phyloP scores from a whole-genome alignment of 2,888 invertebrate genomes.

The Byasa hedistus region DNA sequence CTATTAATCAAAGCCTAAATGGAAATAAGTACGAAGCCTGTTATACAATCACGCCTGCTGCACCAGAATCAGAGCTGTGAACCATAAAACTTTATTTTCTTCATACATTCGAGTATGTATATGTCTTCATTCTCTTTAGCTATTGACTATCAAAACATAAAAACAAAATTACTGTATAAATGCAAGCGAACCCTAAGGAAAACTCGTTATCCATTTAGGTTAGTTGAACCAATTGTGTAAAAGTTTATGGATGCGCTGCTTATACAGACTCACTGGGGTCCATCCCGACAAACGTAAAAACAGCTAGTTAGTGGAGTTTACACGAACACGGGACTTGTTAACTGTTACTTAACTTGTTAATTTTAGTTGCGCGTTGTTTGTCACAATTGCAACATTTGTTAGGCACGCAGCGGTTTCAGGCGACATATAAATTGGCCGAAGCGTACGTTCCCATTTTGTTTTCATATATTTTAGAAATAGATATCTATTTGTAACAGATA shows the following conservation, averaged over 20 bases:
- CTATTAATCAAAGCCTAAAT: too few species aligned
- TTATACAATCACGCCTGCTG: too few species aligned
- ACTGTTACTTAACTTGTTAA: conserved; percentile 74
- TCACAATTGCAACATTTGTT: conserved; percentile 55
- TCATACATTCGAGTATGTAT: too few species aligned
- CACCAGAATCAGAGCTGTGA: too few species aligned
- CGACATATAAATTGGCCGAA: conserved; percentile 6
- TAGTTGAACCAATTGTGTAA: conserved; percentile 39
- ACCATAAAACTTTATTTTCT: too few species aligned
- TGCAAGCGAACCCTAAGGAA: conserved; percentile 25
- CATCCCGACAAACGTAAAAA: conserved; percentile 51
- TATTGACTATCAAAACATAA: too few species aligned
- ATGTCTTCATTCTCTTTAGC: too few species aligned
- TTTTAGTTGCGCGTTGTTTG: conserved; percentile 64
- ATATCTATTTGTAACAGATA: too few species aligned
- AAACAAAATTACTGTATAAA: conserved; percentile 12
- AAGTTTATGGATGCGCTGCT: conserved; percentile 35
- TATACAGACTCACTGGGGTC: conserved; percentile 31
- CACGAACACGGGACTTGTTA: conserved; percentile 69
- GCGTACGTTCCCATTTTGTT: background rate
- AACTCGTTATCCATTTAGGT: conserved; percentile 34
- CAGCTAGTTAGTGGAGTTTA: conserved; percentile 70
- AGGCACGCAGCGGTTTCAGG: conserved; percentile 25
- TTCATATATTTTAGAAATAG: too few species aligned
- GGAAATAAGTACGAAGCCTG: too few species aligned